Base-by-base conservation (phyloP, 2,888 invertebrate species). In the Lasius fuliginosus region DNA sequence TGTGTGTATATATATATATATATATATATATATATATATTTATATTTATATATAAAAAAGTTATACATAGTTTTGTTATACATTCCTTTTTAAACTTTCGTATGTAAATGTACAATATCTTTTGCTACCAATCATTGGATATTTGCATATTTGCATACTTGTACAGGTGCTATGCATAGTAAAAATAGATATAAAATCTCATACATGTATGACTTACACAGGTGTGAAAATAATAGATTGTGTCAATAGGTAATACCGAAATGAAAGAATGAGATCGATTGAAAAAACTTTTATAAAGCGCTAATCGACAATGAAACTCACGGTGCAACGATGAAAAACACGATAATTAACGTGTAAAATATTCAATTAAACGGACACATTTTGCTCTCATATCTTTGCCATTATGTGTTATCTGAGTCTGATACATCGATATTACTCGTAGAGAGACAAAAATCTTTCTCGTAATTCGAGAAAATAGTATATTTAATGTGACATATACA, bases 381-480 rank as follows among this genome's bases (percentile, higher is more conserved):
- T 27, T 42, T 82, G 73, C 40, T 53, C 12, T 76, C 33, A 65
- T 58, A 81, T 60, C 65, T 68, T 65, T 76, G 89, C 90, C 90
- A 90, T 90, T 90, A 90, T 85, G 85, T 90, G 90, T 90, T 90
- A 90, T 90, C 90, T 90, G 90, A 90, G 90, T 77, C 71, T 87
- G 79, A 87, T 60, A 64, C 40, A 62, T 62, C 56, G 49, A 79
- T 77, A 64, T 88, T 23, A 36, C 12, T 46, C 56, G 40, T 36
- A 6, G 8, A 74, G 18, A 42, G 6, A 53, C 8, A 40, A 42
- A 73, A 4, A 56, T 79, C 42, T 46, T 46, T 46, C 67, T 33
- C 30, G 18, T 42, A 62, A 23, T 62, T 9, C 30, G 62, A 82
- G 27, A 87, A 73, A 42, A 9, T 42, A 12, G 60, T 58, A 62